These are phyloP conservation scores for Pycnonotus jocosus DNA, from an alignment of 2,113 vertebrate species.

Conservation along the genomic window DNA sequence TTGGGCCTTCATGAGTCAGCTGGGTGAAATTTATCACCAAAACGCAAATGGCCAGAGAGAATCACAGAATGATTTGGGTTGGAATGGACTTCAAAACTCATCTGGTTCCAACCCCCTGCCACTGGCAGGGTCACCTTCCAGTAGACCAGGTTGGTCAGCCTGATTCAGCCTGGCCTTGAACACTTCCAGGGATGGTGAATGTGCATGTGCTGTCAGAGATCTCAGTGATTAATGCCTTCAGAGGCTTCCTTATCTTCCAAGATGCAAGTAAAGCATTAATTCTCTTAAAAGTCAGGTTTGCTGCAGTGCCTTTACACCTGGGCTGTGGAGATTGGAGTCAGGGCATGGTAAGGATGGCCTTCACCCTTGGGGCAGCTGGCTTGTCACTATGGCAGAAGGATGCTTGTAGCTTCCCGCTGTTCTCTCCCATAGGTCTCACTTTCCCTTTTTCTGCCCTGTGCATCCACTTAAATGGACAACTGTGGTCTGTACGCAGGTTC, in stretches of 20 bases:
- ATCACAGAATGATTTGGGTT: background rate
- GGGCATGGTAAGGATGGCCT: background rate
- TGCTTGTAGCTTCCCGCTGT: background rate
- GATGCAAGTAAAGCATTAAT: background rate
- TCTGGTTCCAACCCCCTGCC: background rate
- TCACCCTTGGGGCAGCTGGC: background rate
- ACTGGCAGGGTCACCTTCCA: background rate
- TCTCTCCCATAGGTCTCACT: background rate
- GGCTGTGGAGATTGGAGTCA: background rate
- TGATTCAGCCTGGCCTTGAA: background rate
- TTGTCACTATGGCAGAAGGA: background rate
- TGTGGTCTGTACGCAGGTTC: conserved; percentile 39
- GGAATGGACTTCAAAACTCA: background rate
- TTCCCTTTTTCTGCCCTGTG: background rate
- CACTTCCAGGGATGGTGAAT: background rate
- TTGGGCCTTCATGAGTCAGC: background rate
- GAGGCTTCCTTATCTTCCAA: background rate
- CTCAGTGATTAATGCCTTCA: background rate
- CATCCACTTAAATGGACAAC: conserved; percentile 67
- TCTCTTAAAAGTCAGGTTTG: background rate
- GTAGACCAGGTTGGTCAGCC: background rate
- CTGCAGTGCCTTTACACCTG: background rate
- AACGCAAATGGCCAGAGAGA: background rate
- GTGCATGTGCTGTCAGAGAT: background rate
- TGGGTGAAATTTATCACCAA: background rate